A percentile compares a stretch with the other conserved stretches of the same genome.
phyloP scores from a whole-genome alignment of 2,888 invertebrate genomes.

The Hypselothyrea guttata region DNA sequence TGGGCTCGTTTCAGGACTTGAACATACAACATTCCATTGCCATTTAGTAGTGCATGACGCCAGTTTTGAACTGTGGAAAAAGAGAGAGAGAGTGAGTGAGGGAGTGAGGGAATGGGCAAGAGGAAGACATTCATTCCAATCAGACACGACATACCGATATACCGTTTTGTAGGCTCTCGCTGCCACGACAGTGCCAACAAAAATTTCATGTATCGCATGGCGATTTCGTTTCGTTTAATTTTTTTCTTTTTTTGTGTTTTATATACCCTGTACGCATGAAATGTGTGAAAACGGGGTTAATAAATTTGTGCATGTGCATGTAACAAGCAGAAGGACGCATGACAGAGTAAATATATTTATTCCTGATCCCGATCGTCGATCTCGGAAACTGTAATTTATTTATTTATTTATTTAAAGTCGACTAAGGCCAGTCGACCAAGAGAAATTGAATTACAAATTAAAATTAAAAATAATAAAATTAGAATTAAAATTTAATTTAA shows the following conservation, averaged over 20 bases:
- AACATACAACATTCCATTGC: constrained; percentile 10
- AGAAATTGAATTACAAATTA: too few species aligned
- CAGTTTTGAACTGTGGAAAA: constrained; percentile 17
- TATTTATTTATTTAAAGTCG: too few species aligned
- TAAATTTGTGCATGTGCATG: too few species aligned
- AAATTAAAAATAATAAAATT: too few species aligned
- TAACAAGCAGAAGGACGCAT: too few species aligned
- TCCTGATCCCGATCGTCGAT: not conserved
- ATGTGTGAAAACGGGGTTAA: too few species aligned
- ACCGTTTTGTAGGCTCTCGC: constrained; percentile 39
- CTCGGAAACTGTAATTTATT: too few species aligned
- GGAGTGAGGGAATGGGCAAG: not conserved
- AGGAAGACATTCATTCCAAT: constrained; percentile 47
- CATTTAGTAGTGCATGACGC: constrained; percentile 39
- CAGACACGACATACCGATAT: constrained; percentile 34
- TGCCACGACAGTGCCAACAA: constrained; percentile 24
- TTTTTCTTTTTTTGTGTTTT: constrained; percentile 1
- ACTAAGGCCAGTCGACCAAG: too few species aligned
- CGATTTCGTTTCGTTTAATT: not conserved
- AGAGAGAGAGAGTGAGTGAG: not conserved
- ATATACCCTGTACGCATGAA: too few species aligned
- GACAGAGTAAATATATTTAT: not conserved
- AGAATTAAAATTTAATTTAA: too few species aligned
- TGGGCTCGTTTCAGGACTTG: not conserved
- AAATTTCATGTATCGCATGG: constrained; percentile 47